Percentiles rank a stretch among this genome's conserved stretches.
Conservation (phyloP, 2,113 vertebrate species). For the Alosa alosa region DNA sequence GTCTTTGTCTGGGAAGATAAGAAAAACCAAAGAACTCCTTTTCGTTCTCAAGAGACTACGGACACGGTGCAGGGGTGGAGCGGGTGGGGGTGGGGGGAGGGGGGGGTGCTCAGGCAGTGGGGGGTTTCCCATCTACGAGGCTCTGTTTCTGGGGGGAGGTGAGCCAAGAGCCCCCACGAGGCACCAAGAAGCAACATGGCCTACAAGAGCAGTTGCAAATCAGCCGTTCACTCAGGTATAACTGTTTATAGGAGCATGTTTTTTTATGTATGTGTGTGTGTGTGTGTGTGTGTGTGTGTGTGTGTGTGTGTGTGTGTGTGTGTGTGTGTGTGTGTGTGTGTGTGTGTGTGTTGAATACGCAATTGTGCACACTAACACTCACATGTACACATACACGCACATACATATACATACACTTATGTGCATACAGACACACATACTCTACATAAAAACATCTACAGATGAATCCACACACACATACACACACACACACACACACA, state of each 20-base stretch:
- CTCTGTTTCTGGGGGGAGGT: not conserved
- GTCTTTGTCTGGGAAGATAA: no score
- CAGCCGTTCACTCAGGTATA: not conserved
- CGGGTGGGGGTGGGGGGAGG: no score
- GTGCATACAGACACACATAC: not conserved
- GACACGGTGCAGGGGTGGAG: no score
- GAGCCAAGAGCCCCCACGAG: not conserved
- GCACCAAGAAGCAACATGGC: not conserved
- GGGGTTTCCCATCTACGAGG: not conserved
- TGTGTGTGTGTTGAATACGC: not conserved
- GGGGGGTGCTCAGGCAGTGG: no score
- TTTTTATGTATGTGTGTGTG: not conserved
- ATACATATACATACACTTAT: not conserved
- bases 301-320: not conserved
- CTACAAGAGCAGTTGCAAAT: not conserved
- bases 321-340: not conserved
- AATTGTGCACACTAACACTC: not conserved
- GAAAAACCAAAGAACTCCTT: no score
- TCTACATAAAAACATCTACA: not conserved
- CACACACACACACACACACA: conserved; percentile 28
- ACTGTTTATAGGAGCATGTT: not conserved
- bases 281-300: not conserved
- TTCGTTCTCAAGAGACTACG: no score
- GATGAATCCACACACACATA: not conserved
- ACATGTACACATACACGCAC: not conserved